Base-by-base conservation (phyloP, 2,113 vertebrate species). In the Uria lomvia region DNA sequence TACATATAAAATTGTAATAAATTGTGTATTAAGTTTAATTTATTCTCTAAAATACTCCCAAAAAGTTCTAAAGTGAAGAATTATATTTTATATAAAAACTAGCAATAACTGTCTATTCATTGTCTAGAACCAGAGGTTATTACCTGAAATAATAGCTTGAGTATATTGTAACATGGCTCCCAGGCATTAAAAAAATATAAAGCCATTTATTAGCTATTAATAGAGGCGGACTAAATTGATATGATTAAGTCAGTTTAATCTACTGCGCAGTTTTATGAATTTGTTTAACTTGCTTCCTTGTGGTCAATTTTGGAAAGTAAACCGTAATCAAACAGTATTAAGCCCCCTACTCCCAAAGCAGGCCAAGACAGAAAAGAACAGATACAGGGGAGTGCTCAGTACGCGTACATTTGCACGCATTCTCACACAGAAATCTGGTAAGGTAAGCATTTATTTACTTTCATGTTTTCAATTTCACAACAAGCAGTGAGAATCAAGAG, bases 121-220 rank as follows among this genome's bases (percentile, higher is more conserved):
- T 85, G 52, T 88, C 82, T 95, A 85, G 52, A 96, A 87, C 26
- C 38, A 76, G 53, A 87, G 32, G 59, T 68, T 75, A 92, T 65
- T 55, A 96, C 73, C 47, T 92, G 53, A 93, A 96, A 93, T 75
- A 94, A 94, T 42, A 91, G 93, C 82, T 45, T 43, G 19, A 89
- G 43, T 63, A 43, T 70, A 94, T 67, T 75, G 30, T 70, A 96
- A 92, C 77, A 82, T 1, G 18, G 62, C 55, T 96, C 90, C 60
- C 36, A 83, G 94, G 81, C 86, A 91, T 40, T 63, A 90, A 96
- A 92, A 92, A 97, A 95, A 92, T 17, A 67, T 30, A 84, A 92
- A 82, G 62, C 8, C 81, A 96, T 94, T 96, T 92, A 90, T 88
- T 94, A 95, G 86, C 77, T 96, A 96, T 96, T 95, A 97, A 97